Conservation (phyloP, 2,797 vertebrate species). For the Lacerta viridis region DNA sequence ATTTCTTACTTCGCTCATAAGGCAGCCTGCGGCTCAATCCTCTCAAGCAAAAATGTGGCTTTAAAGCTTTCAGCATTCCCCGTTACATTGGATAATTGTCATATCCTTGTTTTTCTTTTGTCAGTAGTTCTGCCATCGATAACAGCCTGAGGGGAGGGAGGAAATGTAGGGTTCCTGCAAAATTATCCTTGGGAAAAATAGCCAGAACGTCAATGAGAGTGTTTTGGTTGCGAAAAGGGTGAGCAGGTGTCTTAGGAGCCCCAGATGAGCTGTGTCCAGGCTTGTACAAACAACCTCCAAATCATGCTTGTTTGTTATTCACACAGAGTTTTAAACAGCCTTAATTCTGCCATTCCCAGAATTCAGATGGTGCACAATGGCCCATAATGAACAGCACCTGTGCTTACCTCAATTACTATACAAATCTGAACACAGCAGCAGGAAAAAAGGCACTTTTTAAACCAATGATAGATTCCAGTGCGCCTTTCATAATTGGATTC, state of each 20-base stretch:
- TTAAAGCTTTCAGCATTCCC: constrained; percentile 38
- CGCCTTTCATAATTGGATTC: constrained; percentile 84
- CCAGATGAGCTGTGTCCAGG: constrained; percentile 81
- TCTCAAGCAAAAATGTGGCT: constrained; percentile 36
- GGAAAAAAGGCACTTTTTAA: constrained; percentile 78
- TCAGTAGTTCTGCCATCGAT: constrained; percentile 41
- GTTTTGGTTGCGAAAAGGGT: constrained; percentile 81
- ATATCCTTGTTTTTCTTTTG: constrained; percentile 63
- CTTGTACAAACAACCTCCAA: constrained; percentile 83
- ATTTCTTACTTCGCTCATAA: constrained; percentile 38
- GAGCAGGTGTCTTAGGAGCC: constrained; percentile 84
- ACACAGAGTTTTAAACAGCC: constrained; percentile 78
- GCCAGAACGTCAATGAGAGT: constrained; percentile 77
- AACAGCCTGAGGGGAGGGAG: constrained; percentile 61
- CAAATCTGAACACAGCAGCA: constrained; percentile 69
- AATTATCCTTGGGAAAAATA: constrained; percentile 69
- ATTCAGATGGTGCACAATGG: constrained; percentile 85
- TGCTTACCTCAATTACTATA: constrained; percentile 84
- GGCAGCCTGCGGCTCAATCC: constrained; percentile 33
- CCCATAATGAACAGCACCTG: constrained; percentile 86
- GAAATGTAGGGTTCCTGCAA: constrained; percentile 76
- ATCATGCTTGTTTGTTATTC: constrained; percentile 85
- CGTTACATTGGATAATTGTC: constrained; percentile 57
- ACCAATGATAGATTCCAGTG: constrained; percentile 82
- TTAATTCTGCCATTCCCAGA: constrained; percentile 81